Percentiles rank a stretch among this genome's conserved stretches.
Conservation (phyloP, 2,113 vertebrate genomes). For the Bubalus kerabau region DNA sequence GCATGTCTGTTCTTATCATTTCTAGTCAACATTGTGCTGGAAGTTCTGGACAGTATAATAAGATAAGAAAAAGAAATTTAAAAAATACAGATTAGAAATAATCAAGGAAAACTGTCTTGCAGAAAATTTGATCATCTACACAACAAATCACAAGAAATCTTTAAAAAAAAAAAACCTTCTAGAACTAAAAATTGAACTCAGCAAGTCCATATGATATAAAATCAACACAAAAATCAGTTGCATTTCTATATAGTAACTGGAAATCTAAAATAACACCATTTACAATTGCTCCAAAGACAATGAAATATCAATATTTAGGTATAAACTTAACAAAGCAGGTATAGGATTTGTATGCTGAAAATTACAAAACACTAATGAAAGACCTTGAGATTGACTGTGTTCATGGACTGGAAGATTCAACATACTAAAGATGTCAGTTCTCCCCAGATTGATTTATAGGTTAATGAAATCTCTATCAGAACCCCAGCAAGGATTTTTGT, state of each 20-base stretch:
- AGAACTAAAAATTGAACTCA: constrained; percentile 1
- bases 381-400: neutral
- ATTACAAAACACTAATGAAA: neutral
- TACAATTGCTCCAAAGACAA: neutral
- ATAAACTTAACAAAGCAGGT: neutral
- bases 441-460: neutral
- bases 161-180: neutral
- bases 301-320: neutral
- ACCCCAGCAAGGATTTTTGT: neutral
- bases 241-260: neutral
- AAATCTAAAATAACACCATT: neutral
- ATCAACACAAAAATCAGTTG: neutral
- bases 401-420: neutral
- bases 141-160: neutral
- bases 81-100: neutral
- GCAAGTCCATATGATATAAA: neutral
- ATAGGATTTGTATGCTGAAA: neutral
- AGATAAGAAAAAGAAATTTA: neutral
- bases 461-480: neutral
- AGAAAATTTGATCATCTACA: neutral
- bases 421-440: neutral
- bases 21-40: neutral
- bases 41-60: neutral
- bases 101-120: neutral
- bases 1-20: neutral